Base-by-base conservation (phyloP, 92 coral and sea anemone genomes). In the Chrysogorgia sp. region DNA sequence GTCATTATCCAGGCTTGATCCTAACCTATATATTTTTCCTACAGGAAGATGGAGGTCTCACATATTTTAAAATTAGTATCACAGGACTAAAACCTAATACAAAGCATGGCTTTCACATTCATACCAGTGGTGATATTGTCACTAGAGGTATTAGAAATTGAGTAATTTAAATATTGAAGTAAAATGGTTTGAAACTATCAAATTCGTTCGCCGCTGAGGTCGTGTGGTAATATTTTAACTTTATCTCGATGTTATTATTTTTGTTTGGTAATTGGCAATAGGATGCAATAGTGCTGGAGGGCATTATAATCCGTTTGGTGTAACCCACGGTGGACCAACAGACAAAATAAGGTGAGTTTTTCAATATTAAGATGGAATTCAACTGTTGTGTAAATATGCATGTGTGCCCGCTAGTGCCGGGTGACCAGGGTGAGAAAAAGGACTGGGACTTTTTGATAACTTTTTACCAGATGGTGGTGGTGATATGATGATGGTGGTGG, bases 71-170 rank as follows among this genome's bases (percentile, higher is more conserved):
- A 20, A 72, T 83, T 10, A 29, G 57, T 20, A 57, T 63, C 17
- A 40, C 47, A 22, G 87, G 87, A 20, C 53, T 83, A 7, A 47
- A 69, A 40, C 77, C 77, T 20, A 31, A 76, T 62, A 64, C 87
- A 57, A 59, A 58, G 8, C 87, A 83, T 43, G 87, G 87, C 2
- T 83, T 83, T 26, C 87, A 83, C 56, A 24, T 83, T 67, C 87
- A 83, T 72, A 47, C 26, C 13, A n/a, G 2, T 22, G 82, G 87
- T 3, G 87, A 83, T 47, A 76, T 65, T 0, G 23, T 32, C 24
- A 40, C 74, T 3, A 20, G 57, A 66, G 87, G 87, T 83, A 50
- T 9, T 40, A 10, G 28, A 35, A 57, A 13, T 1, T 29, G 7
- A 7, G 53, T 47, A 7, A 47, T 15, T 2, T 15, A 47, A 15